Percentiles rank a stretch among this genome's conserved stretches.
These are phyloP conservation scores for Trididemnum nubilum DNA, from an alignment of 23 tunicate genomes.

Conservation along the genomic window DNA sequence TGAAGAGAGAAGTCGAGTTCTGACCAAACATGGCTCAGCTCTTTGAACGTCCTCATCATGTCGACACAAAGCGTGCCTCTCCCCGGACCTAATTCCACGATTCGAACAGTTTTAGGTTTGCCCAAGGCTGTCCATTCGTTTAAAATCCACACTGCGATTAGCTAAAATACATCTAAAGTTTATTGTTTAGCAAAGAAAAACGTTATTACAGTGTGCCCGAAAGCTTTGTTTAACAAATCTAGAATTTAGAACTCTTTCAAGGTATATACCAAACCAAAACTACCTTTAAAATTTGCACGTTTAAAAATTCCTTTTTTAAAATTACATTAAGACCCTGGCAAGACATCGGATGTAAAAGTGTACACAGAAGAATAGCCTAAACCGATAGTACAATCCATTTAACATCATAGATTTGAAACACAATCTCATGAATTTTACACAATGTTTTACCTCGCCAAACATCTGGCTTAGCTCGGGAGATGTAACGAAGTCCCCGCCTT, in stretches of 20 bases:
- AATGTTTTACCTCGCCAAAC: no score
- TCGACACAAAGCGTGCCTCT: slow-evolving; percentile 83
- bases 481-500: slow-evolving; percentile 85
- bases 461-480: slow-evolving; percentile 93
- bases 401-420: no score
- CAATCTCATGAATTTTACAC: no score
- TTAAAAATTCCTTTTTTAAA: no score
- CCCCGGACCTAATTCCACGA: slow-evolving; percentile 94
- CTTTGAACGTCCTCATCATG: slow-evolving; percentile 56
- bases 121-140: slow-evolving; percentile 69
- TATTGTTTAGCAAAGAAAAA: not conserved
- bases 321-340: no score
- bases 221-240: not conserved
- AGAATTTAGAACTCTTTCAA: not conserved
- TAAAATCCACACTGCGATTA: slow-evolving; percentile 74
- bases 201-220: not conserved
- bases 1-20: slow-evolving; percentile 34
- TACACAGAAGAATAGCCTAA: no score
- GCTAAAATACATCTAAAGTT: no score
- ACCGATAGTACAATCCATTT: no score
- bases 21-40: slow-evolving; percentile 37
- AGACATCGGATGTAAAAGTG: no score
- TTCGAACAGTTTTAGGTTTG: slow-evolving; percentile 41
- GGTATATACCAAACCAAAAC: not conserved
- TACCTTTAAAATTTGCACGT: no score